Evolutionary conservation across 2,888 invertebrate genomes (phyloP).

Genomic region (Nezara viridula): DNA sequence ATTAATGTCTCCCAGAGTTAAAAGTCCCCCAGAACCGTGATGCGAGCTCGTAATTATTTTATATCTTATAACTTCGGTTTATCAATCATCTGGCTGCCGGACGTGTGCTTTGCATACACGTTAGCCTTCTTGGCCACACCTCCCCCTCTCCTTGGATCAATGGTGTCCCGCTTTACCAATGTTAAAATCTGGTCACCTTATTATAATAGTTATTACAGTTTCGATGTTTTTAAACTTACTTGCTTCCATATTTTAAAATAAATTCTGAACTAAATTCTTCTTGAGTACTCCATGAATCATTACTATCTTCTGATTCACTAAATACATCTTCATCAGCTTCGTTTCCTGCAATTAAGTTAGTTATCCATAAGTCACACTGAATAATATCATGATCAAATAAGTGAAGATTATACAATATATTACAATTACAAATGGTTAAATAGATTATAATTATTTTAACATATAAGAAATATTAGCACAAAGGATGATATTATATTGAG

Average conservation of each 20-base stretch:
- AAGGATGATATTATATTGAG: background rate
- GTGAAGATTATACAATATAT: background rate
- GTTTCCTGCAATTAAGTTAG: conserved; percentile 72
- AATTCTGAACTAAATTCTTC: conserved; percentile 86
- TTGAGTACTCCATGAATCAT: conserved; percentile 83
- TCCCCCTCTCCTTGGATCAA: too few species aligned
- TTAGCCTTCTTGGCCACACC: too few species aligned
- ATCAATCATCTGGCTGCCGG: too few species aligned
- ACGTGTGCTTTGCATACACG: too few species aligned
- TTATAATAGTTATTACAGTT: background rate
- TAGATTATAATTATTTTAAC: background rate
- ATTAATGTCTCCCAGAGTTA: too few species aligned
- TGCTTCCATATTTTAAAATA: conserved; percentile 81
- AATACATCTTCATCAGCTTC: conserved; percentile 79
- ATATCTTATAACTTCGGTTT: too few species aligned
- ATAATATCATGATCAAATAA: too few species aligned
- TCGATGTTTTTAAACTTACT: conserved; percentile 69
- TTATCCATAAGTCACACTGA: conserved; percentile 23
- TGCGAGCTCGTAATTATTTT: too few species aligned
- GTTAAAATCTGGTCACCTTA: too few species aligned
- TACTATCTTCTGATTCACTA: conserved; percentile 84
- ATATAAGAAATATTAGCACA: background rate
- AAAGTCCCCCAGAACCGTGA: too few species aligned
- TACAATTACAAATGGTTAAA: background rate
- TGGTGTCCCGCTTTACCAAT: too few species aligned